Evolutionary conservation across 2,113 vertebrate genomes (phyloP), one percentile per base, ranked within the genome.

Genomic region (Mionectes macconnelli): DNA sequence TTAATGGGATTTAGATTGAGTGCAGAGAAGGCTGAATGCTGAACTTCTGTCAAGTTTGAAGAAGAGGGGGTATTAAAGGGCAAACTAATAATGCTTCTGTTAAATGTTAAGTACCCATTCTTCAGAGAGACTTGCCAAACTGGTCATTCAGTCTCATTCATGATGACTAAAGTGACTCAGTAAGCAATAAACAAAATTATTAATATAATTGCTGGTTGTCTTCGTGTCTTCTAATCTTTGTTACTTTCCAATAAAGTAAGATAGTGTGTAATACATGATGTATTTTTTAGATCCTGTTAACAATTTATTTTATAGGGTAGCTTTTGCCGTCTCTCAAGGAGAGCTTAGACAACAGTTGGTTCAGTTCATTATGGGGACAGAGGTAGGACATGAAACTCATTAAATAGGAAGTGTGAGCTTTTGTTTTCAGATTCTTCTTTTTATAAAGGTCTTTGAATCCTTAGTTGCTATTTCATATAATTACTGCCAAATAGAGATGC

Each of bases 1-100:
- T 95, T 95, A 96, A 96, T 82, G 82, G 82, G 87, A 91, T 93
- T 95, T 95, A 94, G 90, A 95, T 72, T 88, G 90, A 93, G 73
- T 68, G 68, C 76, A 86, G 79, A 92, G 40, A 31, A 86, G 72
- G 25, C 37, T 59, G 82, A 83, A 94, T 42, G 64, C 60, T 84
- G 90, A 94, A 70, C 72, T 83, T 45, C 73, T 90, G 87, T 93
- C 83, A 56, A 9, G 44, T 70, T 89, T 95, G 88, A 93, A 92
- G 89, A 82, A 91, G 69, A 60, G 84, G 23, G 55, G 53, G 69
- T 87, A 92, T 87, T 94, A 96, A 91, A 95, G 92, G 91, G 91
- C 87, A 94, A 94, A 79, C 86, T 92, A 96, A 92, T 94, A 96
- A 75, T 82, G 87, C 77, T 78, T 87, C 93, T 94, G 86, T 76